phyloP scores from a whole-genome alignment of 1,140 invertebrate genomes.

The Zaprionus africanus region DNA sequence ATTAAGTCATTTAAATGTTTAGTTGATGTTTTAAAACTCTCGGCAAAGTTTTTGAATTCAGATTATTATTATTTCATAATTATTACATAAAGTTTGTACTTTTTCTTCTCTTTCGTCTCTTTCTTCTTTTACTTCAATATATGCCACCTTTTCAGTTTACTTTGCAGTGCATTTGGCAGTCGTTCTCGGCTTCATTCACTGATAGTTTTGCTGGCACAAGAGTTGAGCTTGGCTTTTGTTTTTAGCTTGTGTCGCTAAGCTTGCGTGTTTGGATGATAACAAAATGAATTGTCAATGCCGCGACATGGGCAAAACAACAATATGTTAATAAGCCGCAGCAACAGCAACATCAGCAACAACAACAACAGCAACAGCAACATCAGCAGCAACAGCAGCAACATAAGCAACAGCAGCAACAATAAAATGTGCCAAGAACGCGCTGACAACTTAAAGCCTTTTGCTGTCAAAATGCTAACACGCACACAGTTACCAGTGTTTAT shows the following conservation, averaged over 20 bases:
- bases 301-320: slow-evolving; percentile 62
- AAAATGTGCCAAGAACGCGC: slow-evolving; percentile 68
- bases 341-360: slow-evolving; percentile 36
- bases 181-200: neutral
- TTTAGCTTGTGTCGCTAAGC: slow-evolving; percentile 57
- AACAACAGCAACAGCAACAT: slow-evolving; percentile 36
- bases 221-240: slow-evolving; percentile 32
- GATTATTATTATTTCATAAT: no score
- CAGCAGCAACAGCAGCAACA: slow-evolving; percentile 12
- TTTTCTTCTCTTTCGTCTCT: no score
- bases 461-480: slow-evolving; percentile 72
- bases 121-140: no score
- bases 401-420: slow-evolving; percentile 24
- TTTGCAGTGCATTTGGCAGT: slow-evolving; percentile 14
- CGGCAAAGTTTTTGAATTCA: no score
- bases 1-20: no score
- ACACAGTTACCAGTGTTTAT: neutral
- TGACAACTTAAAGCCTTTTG: slow-evolving; percentile 76
- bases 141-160: neutral
- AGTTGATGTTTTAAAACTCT: neutral
- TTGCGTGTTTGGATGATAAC: slow-evolving; percentile 54
- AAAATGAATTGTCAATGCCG: slow-evolving; percentile 76
- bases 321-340: slow-evolving; percentile 75
- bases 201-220: neutral
- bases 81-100: no score